Evolutionary conservation across 1,140 invertebrate species (phyloP).

Genomic region (Geopemphigus sp.): DNA sequence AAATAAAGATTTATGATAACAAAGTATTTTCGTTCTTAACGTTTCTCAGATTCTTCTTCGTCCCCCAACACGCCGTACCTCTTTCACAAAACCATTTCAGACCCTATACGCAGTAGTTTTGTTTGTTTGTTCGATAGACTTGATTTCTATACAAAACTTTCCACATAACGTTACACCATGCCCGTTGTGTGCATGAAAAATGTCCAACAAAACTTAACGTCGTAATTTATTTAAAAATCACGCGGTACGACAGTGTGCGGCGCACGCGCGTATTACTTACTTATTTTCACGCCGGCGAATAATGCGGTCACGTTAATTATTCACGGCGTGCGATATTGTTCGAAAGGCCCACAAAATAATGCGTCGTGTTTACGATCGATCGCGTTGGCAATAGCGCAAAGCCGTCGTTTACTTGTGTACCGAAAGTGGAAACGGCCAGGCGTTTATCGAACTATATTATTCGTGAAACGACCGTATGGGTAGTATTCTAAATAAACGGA

Average conservation of each 20-base stretch:
- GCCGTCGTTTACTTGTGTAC: too few relatives aligned
- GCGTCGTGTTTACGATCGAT: too few relatives aligned
- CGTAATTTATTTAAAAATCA: background rate
- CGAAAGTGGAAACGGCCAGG: too few relatives aligned
- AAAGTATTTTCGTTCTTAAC: slow-evolving; percentile 3
- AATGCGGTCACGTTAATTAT: too few relatives aligned
- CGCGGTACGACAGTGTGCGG: background rate
- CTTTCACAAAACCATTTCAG: background rate
- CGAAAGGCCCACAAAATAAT: too few relatives aligned
- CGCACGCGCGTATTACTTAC: too few relatives aligned
- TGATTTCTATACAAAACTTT: slow-evolving; percentile 1
- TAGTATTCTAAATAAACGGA: too few relatives aligned
- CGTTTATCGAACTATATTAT: too few relatives aligned
- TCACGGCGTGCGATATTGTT: too few relatives aligned
- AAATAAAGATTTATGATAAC: slow-evolving; percentile 36
- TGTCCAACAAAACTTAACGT: background rate
- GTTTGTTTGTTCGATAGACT: background rate
- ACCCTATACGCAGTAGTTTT: background rate
- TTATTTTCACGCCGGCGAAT: too few relatives aligned
- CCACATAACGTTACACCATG: background rate
- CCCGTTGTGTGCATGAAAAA: background rate
- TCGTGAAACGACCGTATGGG: too few relatives aligned
- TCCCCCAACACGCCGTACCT: background rate
- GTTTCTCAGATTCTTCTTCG: background rate
- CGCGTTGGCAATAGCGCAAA: too few relatives aligned